Base-by-base conservation (phyloP, 2,888 invertebrate species). In the Myopa testacea region DNA sequence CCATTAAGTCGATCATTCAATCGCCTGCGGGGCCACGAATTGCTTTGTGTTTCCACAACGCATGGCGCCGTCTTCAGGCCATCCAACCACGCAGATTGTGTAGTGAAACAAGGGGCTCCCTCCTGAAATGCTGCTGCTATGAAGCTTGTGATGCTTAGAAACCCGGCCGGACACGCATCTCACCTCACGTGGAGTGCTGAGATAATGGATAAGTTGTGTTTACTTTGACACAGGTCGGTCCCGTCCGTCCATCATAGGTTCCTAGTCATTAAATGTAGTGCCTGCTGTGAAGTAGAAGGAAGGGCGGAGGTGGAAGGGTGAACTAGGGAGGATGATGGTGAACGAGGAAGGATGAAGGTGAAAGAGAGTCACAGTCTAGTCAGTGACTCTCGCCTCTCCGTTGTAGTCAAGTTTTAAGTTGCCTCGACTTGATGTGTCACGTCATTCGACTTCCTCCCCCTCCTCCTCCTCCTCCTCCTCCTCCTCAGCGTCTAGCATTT, bases 131-230 rank as follows among this genome's bases (percentile, higher is more conserved):
- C 63, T 65, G 12, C 37, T 37, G 26, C 16, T 14, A 26, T 37
- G 34, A 26, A 50, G 8, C 50, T 8, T 3, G 50, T 26, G 26
- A 26, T 26, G 26, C 3, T 8, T 50, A 8, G 8, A 5, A 10
- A 14, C 37, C 16, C 10, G 34, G 26, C 26, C 14, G 3, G 63
- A 34, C 63, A 65, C 63, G 63, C 63, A 65, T 26, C 2, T 26
- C 26, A 26, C 4, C 14, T 26, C 14, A 38, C 45, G 67, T 68
- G 16, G 55, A 52, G 12, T 19, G 70, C 7, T 5, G 26, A 55
- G 70, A 5, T 70, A 70, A 70, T 70, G 70, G 70, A 70, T 55
- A 70, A 70, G 37, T 37, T 70, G 70, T 70, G 70, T 70, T 70
- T 70, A n/a, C 50, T 70, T 34, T 52, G 19, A 34, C 69, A 69